Evolutionary conservation across 2,113 vertebrate species (phyloP), one percentile per base, ranked within the genome.

Genomic region (Pungitius pungitius): DNA sequence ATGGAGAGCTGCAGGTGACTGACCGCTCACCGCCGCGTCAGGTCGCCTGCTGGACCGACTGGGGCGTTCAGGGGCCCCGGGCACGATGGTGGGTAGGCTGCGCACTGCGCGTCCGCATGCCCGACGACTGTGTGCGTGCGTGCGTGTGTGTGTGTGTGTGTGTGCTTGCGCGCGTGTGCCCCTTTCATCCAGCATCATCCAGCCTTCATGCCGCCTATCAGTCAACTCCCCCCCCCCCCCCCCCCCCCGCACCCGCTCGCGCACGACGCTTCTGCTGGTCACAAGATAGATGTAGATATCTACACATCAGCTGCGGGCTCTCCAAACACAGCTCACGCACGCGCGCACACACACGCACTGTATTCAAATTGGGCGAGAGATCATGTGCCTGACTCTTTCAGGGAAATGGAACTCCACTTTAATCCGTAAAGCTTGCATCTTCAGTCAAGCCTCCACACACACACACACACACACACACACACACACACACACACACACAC

Each of bases 1-100:
- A 92, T 91, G 90, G 89, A 87, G 76, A 77, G 69, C 83, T 62
- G 86, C 86, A 92, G 89, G 88, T 88, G 90, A 93, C 90, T 86
- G 77, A 61, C 73, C 68, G 80, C 65, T 69, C 65, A 59, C 30
- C 56, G 59, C 73, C 59, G 35, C 64, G 62, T 61, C 61, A 74
- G 76, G 76, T 75, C 71, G 45, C 74, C 67, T 69, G 26, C 77
- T n/a, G 76, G 77, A 73, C 75, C 33, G 40, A 39, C 61, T 62
- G 73, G 71, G 59, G 51, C 0, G 69, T 77, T 68, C 72, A 83
- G 85, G 59, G 60, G 79, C 82, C 69, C 82, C 57, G 71, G 74
- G 62, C 74, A 83, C 84, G 81, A 92, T 65, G 90, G 92, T 93
- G 85, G 91, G 92, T 90, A 73, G 40, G 60, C 51, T 79, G 51